Evolutionary conservation across 1,140 invertebrate genomes (phyloP), one percentile per base, ranked within the genome.

Genomic region (Halyomorpha halys): DNA sequence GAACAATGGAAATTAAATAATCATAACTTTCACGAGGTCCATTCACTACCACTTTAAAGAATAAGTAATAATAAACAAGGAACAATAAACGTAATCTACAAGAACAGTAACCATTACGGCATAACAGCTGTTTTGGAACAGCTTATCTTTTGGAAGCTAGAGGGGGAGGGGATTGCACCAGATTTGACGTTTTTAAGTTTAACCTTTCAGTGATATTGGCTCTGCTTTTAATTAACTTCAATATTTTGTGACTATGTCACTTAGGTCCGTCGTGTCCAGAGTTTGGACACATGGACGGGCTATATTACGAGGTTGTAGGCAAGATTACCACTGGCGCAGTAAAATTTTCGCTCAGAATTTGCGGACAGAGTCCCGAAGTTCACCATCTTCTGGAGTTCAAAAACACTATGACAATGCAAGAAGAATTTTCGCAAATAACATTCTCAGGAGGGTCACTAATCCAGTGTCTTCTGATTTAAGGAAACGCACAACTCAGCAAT

Each of bases 401-500:
- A n/a, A 23, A 15, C 63, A 64, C 21, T 66, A 59, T 59, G 65
- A 66, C 14, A 45, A 27, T n/a, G 65, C 65, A 15, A 51, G 65
- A 18, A 25, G 34, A n/a, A 47, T 66, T 39, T 61, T 66, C 25
- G 65, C 59, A 25, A 61, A 56, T 19, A 62, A 61, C 19, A 51
- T 66, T 21, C 54, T 66, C 19, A 61, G 65, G 14, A 62, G 65
- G 15, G 64, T 65, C 15, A 59, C 65, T 4, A 66, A 53, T 25
- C 49, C 59, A 15, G 23, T 65, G 23, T 66, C 65, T 18, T 54
- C 80, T 23, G 80, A 86, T 65, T 73, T 87, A 53, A 74, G 84
- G 64, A 77, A 79, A 67, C 76, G 79, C 54, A 81, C 85, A 2
- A 80, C 82, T 0, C 81, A 78, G 68, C 78, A 78, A 68, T 74